Conservation (phyloP, 2,797 vertebrate genomes). For the Acipenser transmontanus region DNA sequence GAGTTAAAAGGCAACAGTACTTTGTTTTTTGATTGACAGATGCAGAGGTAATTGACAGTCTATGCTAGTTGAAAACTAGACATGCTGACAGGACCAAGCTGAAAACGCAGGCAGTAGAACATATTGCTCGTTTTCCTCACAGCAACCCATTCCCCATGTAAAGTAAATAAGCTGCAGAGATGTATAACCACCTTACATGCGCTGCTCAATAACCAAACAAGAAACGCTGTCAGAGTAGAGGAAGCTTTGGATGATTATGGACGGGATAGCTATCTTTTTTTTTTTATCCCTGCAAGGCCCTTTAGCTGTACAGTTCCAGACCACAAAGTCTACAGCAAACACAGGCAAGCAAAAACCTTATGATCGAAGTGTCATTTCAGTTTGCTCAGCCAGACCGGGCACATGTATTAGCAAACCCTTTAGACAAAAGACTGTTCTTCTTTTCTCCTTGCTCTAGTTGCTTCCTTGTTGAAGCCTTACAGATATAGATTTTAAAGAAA, state of each 20-base stretch:
- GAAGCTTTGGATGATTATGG: background rate
- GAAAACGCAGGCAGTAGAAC: background rate
- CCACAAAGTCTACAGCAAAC: background rate
- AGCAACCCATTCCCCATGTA: background rate
- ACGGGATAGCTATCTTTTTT: background rate
- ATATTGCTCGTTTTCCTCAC: background rate
- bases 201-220: background rate
- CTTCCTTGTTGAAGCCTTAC: too few species aligned
- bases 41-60: too few species aligned
- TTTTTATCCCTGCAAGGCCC: background rate
- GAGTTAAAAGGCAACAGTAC: too few species aligned
- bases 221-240: background rate
- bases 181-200: background rate
- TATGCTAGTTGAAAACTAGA: background rate
- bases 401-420: too few species aligned
- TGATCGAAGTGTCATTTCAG: slow-evolving; percentile 51
- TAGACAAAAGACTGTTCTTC: too few species aligned
- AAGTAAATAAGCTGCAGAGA: background rate
- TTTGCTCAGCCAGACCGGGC: slow-evolving; percentile 37
- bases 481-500: too few species aligned
- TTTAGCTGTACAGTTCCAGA: background rate
- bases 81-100: background rate
- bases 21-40: too few species aligned
- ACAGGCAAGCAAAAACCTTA: slow-evolving; percentile 25
- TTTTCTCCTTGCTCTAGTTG: too few species aligned